Conservation (phyloP, 2,888 invertebrate species). For the Ormyrus thymus region DNA sequence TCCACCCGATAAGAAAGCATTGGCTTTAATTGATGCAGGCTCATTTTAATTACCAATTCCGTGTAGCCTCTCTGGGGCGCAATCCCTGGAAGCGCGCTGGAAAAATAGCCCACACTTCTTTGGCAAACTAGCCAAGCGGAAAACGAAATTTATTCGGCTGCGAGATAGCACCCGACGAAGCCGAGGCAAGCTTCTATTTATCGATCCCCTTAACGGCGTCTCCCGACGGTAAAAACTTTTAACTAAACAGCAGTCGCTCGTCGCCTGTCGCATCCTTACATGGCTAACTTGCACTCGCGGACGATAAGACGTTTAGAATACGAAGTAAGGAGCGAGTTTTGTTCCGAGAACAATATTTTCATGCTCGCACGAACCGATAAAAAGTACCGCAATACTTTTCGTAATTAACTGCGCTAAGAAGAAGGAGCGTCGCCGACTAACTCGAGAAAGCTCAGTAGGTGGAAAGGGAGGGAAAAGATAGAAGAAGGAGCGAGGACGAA, state of each 20-base stretch:
- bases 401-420: constrained; percentile 66
- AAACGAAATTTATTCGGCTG: constrained; percentile 38
- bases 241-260: constrained; percentile 47
- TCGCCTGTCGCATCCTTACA: constrained; percentile 11
- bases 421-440: constrained; percentile 40
- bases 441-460: constrained; percentile 20
- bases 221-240: constrained; percentile 57
- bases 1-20: constrained; percentile 23
- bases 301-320: constrained; percentile 64
- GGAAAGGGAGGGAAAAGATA: not conserved
- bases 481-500: constrained; percentile 17
- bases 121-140: constrained; percentile 26
- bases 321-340: constrained; percentile 55
- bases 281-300: constrained; percentile 57
- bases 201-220: constrained; percentile 58
- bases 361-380: constrained; percentile 65
- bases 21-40: constrained; percentile 21
- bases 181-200: constrained; percentile 48
- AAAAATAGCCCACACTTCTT: constrained; percentile 28
- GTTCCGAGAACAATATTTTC: constrained; percentile 66
- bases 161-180: constrained; percentile 23
- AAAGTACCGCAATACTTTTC: constrained; percentile 66
- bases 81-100: constrained; percentile 25
- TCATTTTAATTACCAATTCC: constrained; percentile 41
- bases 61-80: not conserved